A percentile compares a stretch with the other conserved stretches of the same genome.
phyloP scores from a whole-genome alignment of 2,888 invertebrate species.

The Trachelus troglodyta region DNA sequence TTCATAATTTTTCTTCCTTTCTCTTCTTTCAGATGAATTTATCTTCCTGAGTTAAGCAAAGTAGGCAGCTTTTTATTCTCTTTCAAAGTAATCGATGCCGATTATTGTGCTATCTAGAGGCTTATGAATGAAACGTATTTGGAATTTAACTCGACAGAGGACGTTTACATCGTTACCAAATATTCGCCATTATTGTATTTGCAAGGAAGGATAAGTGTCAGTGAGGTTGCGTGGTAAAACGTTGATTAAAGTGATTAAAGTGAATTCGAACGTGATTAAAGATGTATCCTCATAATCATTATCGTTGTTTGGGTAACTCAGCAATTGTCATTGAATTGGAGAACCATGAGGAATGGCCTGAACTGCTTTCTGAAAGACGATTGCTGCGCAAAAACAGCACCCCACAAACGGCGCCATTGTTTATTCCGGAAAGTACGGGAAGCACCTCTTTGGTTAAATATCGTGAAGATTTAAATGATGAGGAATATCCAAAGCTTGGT shows the following conservation, averaged over 20 bases:
- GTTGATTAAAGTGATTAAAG: neutral
- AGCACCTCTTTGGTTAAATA: neutral
- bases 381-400: neutral
- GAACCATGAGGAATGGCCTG: constrained; percentile 13
- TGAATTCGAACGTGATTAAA: neutral
- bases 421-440: neutral
- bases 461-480: constrained; percentile 12
- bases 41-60: neutral
- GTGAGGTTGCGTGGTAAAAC: neutral
- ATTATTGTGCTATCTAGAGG: neutral
- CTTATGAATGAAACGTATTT: neutral
- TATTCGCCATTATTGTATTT: neutral
- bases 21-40: neutral
- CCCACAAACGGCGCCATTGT: neutral
- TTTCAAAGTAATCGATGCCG: neutral
- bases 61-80: neutral
- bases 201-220: neutral
- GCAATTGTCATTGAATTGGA: neutral
- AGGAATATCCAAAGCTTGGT: constrained; percentile 32
- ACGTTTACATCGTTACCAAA: neutral
- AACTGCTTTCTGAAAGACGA: constrained; percentile 4
- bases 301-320: neutral
- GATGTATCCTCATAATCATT: neutral
- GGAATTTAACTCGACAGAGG: neutral
- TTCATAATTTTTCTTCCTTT: neutral